A percentile compares a stretch with the other conserved stretches of the same genome.
phyloP scores from a whole-genome alignment of 2,888 invertebrate genomes.

The Penaeus monodon region DNA sequence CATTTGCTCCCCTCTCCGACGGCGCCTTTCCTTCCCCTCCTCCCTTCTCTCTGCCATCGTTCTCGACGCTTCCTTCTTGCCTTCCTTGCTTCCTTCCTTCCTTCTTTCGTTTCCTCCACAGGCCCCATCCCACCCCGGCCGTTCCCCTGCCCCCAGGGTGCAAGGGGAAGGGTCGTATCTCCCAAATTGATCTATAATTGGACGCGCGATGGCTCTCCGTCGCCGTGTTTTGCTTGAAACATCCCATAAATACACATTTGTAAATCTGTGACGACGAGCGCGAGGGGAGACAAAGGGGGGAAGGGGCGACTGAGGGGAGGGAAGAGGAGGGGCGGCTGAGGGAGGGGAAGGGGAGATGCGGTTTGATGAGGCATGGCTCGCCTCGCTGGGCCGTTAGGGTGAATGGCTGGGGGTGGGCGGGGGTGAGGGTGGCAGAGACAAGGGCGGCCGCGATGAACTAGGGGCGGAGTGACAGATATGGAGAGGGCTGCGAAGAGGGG shows the following conservation, averaged over 20 bases:
- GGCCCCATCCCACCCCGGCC: too few species aligned
- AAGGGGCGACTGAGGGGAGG: background rate
- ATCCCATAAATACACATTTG: slow-evolving; percentile 47
- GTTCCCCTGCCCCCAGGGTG: background rate
- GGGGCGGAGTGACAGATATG: too few species aligned
- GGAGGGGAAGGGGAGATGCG: background rate
- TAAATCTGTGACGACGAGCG: slow-evolving; percentile 44
- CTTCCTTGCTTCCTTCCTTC: too few species aligned
- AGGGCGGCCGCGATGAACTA: too few species aligned
- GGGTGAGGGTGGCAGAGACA: background rate
- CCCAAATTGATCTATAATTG: slow-evolving; percentile 46
- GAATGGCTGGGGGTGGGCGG: background rate
- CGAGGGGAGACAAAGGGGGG: slow-evolving; percentile 16
- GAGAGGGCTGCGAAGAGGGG: too few species aligned
- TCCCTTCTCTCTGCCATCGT: too few species aligned
- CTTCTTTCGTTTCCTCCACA: too few species aligned
- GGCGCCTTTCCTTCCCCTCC: too few species aligned
- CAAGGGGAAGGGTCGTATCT: slow-evolving; percentile 26
- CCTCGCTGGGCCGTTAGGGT: too few species aligned
- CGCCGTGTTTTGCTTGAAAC: slow-evolving; percentile 28
- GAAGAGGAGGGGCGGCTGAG: background rate
- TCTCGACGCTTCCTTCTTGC: too few species aligned
- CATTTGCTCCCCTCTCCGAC: too few species aligned
- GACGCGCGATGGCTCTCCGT: slow-evolving; percentile 17
- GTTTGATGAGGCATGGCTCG: background rate